Evolutionary conservation across 2,113 vertebrate genomes (phyloP).

Genomic region (Cettia cetti): DNA sequence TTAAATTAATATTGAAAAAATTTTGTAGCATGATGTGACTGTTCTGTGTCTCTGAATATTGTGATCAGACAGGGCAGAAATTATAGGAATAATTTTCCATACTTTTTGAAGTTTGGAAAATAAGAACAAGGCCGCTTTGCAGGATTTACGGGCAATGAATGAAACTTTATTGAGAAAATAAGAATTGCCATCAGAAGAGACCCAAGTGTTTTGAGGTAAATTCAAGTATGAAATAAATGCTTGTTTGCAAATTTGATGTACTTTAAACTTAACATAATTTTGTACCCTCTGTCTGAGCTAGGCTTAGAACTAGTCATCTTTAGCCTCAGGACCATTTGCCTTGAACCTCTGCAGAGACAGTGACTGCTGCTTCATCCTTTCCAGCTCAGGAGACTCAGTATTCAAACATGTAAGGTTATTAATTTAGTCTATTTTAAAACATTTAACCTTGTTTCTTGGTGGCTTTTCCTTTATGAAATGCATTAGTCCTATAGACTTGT

Average conservation of each 20-base stretch:
- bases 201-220: neutral
- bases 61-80: neutral
- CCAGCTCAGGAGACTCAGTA: neutral
- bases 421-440: neutral
- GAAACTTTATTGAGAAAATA: neutral
- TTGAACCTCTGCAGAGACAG: neutral
- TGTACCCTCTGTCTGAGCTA: neutral
- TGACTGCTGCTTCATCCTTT: neutral
- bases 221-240: neutral
- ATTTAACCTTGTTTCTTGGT: neutral
- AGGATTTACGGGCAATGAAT: neutral
- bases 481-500: neutral
- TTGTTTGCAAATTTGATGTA: neutral
- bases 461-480: neutral
- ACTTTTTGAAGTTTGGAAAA: neutral
- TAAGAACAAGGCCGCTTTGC: neutral
- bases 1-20: neutral
- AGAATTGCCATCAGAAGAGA: neutral
- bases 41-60: neutral
- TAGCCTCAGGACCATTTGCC: neutral
- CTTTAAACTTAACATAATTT: neutral
- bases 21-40: neutral
- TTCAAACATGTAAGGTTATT: neutral
- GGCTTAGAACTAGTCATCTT: neutral
- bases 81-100: neutral